Conservation (phyloP, 2,888 invertebrate genomes). For the Aelia acuminata region DNA sequence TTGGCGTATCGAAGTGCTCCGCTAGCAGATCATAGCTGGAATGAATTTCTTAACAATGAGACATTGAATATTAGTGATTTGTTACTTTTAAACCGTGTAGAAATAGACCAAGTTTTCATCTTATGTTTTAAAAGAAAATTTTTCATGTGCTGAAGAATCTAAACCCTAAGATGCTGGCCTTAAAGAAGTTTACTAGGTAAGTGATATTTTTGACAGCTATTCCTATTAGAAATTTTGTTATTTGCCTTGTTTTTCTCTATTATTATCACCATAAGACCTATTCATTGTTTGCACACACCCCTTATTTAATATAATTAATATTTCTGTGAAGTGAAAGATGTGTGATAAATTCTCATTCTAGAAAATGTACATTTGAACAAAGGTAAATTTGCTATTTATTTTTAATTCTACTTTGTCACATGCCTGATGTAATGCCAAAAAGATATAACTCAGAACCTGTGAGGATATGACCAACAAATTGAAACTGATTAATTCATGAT, state of each 20-base stretch:
- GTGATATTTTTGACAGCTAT: conserved; percentile 35
- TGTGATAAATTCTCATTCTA: background rate
- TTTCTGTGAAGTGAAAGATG: background rate
- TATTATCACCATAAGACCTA: background rate
- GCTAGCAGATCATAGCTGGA: background rate
- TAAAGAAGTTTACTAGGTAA: conserved; percentile 45
- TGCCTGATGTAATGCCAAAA: background rate
- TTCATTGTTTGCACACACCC: background rate
- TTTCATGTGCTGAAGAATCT: conserved; percentile 6
- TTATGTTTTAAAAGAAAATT: conserved; percentile 9
- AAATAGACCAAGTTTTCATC: background rate
- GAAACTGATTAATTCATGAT: background rate
- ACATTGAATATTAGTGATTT: background rate
- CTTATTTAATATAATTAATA: background rate
- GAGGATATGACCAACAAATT: background rate
- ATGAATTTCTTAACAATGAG: background rate
- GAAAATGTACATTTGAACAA: background rate
- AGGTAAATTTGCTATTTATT: background rate
- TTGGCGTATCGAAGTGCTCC: conserved; percentile 42
- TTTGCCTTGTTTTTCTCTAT: background rate
- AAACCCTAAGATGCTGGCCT: conserved; percentile 32
- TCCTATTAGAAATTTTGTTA: background rate
- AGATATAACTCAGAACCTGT: background rate
- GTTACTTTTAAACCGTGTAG: background rate
- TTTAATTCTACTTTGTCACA: background rate